Conservation (phyloP, 2,113 vertebrate species). For the Hirundichthys speculiger region DNA sequence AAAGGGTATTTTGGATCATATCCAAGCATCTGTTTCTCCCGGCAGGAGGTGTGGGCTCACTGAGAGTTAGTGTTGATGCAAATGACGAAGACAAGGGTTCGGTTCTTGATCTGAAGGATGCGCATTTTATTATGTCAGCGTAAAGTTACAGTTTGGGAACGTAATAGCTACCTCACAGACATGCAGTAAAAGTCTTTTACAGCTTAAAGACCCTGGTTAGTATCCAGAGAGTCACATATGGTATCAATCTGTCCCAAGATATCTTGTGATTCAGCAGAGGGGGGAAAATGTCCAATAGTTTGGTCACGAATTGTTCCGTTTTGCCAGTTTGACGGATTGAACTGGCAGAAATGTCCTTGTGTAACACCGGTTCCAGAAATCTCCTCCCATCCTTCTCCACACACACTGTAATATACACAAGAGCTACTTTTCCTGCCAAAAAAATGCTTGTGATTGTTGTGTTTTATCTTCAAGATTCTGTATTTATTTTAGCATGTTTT, state of each 20-base stretch:
- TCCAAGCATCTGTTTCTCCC: constrained; percentile 28
- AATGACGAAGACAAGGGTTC: constrained; percentile 5
- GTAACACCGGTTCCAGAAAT: constrained; percentile 36
- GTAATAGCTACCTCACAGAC: constrained; percentile 22
- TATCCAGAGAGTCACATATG: constrained; percentile 59
- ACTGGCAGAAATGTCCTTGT: constrained; percentile 60
- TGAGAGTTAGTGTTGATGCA: constrained; percentile 7
- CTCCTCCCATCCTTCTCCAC: constrained; percentile 26
- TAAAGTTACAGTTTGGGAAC: constrained; percentile 15
- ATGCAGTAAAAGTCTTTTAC: constrained; percentile 20
- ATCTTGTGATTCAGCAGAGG: constrained; percentile 42
- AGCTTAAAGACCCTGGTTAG: constrained; percentile 46
- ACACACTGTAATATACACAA: constrained; percentile 17
- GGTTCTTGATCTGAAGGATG: background rate
- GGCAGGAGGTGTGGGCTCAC: constrained; percentile 8
- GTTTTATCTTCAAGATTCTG: background rate
- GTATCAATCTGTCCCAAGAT: constrained; percentile 57
- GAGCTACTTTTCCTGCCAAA: constrained; percentile 27
- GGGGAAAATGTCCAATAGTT: constrained; percentile 47
- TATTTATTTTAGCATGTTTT: too few relatives aligned
- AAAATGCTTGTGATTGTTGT: background rate
- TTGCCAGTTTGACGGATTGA: constrained; percentile 65
- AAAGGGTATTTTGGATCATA: constrained; percentile 33
- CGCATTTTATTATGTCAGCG: background rate
- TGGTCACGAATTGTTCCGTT: constrained; percentile 43